These are phyloP conservation scores for Lacerta bilineata DNA, from an alignment of 2,797 vertebrate species.

Conservation along the genomic window DNA sequence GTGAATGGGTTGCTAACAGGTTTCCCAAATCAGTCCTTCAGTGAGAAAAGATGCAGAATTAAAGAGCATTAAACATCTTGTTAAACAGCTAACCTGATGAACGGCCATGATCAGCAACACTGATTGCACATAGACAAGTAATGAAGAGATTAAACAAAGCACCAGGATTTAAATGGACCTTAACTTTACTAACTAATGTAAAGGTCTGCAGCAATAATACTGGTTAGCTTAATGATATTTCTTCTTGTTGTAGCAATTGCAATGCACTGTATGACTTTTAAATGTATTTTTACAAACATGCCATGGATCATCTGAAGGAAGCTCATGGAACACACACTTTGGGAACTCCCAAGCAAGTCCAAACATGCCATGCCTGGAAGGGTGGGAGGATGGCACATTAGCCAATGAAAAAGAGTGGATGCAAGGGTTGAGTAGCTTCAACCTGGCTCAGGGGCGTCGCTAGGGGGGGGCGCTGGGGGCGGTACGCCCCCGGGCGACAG, in stretches of 20 bases:
- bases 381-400: neutral
- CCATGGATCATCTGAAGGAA: no score
- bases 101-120: neutral
- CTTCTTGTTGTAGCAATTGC: no score
- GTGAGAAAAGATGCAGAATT: neutral
- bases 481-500: no score
- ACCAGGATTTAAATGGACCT: neutral
- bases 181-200: neutral
- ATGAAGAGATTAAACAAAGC: neutral
- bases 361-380: no score
- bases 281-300: no score
- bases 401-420: neutral
- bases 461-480: no score
- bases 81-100: neutral
- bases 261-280: no score
- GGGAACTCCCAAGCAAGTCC: no score
- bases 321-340: no score
- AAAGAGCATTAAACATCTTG: constrained; percentile 1
- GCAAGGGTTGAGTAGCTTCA: neutral
- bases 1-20: neutral
- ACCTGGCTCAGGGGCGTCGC: no score
- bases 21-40: constrained; percentile 1
- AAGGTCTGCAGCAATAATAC: neutral
- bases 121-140: no score
- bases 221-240: no score